These are phyloP conservation scores for Seriola quinqueradiata DNA, from an alignment of 2,113 vertebrate species.

Conservation along the genomic window DNA sequence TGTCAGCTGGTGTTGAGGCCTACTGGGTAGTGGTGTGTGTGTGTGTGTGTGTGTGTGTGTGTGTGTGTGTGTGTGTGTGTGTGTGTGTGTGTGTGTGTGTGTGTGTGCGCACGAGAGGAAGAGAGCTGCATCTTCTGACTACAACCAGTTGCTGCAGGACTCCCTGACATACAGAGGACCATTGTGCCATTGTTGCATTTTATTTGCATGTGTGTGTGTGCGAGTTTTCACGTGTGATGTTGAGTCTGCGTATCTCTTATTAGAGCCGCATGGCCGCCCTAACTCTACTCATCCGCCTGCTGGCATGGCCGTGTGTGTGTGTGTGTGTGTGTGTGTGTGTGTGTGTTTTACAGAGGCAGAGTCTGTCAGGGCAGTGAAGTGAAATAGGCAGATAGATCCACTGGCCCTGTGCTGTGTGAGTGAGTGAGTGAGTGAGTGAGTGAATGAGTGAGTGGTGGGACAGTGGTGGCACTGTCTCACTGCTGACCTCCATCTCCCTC, in stretches of 20 bases:
- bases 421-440: slow-evolving; percentile 8
- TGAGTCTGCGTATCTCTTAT: slow-evolving; percentile 2
- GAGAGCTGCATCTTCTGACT: slow-evolving; percentile 7
- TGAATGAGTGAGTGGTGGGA: slow-evolving; percentile 9
- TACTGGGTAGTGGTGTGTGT: neutral
- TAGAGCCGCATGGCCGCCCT: neutral
- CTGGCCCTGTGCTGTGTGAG: neutral
- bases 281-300: slow-evolving; percentile 28
- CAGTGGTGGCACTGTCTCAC: slow-evolving; percentile 50
- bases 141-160: slow-evolving; percentile 33
- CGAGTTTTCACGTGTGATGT: slow-evolving; percentile 12
- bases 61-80: neutral
- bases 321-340: neutral
- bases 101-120: neutral
- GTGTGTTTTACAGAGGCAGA: slow-evolving; percentile 18
- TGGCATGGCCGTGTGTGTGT: slow-evolving; percentile 19
- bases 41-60: too few relatives aligned
- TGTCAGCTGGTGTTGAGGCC: slow-evolving; percentile 47
- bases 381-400: slow-evolving; percentile 45
- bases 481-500: slow-evolving; percentile 29
- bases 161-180: slow-evolving; percentile 34
- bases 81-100: slow-evolving; percentile 1
- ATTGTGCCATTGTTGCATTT: slow-evolving; percentile 36
- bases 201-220: slow-evolving; percentile 4
- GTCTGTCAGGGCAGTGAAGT: slow-evolving; percentile 49